Evolutionary conservation across 1,140 invertebrate species (phyloP).

Genomic region (Neodiprion lecontei): DNA sequence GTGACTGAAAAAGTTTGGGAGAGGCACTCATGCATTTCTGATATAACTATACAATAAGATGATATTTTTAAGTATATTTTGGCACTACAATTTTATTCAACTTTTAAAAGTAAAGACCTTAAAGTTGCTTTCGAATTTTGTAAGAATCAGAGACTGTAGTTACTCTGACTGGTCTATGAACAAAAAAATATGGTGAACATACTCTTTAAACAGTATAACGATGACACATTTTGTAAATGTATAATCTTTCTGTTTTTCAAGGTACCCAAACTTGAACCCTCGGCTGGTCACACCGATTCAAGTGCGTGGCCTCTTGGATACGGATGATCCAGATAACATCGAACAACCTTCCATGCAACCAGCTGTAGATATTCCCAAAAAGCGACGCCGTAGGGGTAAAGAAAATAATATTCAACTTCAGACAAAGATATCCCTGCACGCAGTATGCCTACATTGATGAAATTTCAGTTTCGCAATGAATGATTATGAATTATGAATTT

Average conservation of each 20-base stretch:
- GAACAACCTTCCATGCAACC: slow-evolving; percentile 65
- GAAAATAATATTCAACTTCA: slow-evolving; percentile 4
- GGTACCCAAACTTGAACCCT: slow-evolving; percentile 63
- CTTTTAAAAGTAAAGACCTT: no score
- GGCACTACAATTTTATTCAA: no score
- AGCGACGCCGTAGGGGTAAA: slow-evolving; percentile 70
- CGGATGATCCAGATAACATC: slow-evolving; percentile 68
- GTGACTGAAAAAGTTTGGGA: no score
- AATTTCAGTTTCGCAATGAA: background rate
- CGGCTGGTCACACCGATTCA: slow-evolving; percentile 70
- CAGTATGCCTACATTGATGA: background rate
- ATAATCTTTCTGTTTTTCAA: slow-evolving; percentile 20
- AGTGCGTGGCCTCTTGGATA: slow-evolving; percentile 67
- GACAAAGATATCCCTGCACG: slow-evolving; percentile 3
- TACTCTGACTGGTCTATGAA: no score
- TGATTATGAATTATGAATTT: background rate
- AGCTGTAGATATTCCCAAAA: slow-evolving; percentile 65
- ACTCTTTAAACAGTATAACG: no score
- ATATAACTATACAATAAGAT: no score
- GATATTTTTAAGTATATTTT: no score
- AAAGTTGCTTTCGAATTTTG: no score
- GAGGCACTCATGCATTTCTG: no score
- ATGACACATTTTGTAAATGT: no score
- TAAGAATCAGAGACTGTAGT: no score
- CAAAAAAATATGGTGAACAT: no score